Percentiles rank a stretch among this genome's conserved stretches.
phyloP scores from a whole-genome alignment of 2,888 invertebrate genomes.

The Pterostichus niger region DNA sequence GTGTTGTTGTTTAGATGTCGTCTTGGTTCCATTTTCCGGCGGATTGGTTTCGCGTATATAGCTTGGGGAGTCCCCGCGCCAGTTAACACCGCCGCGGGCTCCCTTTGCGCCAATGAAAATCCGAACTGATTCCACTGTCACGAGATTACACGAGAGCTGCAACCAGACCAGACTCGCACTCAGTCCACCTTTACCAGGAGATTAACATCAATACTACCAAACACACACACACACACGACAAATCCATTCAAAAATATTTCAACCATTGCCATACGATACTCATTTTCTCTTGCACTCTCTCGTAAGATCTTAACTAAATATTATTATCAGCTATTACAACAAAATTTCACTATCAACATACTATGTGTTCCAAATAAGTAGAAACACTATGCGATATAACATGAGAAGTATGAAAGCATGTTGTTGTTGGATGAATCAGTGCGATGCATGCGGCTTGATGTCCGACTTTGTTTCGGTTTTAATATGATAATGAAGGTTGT shows the following conservation, averaged over 20 bases:
- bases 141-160: slow-evolving; percentile 37
- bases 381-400: too few species aligned
- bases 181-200: slow-evolving; percentile 1
- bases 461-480: slow-evolving; percentile 20
- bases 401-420: too few species aligned
- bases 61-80: slow-evolving; percentile 67
- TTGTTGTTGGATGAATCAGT: not conserved
- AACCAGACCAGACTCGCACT: not conserved
- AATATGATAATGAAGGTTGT: slow-evolving; percentile 58
- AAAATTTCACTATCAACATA: too few species aligned
- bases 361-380: too few species aligned
- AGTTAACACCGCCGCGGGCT: slow-evolving; percentile 64
- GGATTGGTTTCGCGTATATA: slow-evolving; percentile 68
- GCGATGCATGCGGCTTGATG: not conserved
- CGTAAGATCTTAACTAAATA: too few species aligned
- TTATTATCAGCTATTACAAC: too few species aligned
- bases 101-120: slow-evolving; percentile 65
- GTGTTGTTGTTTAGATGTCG: slow-evolving; percentile 57
- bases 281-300: too few species aligned
- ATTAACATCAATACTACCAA: too few species aligned
- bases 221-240: too few species aligned
- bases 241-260: too few species aligned
- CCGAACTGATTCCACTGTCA: slow-evolving; percentile 60
- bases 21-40: slow-evolving; percentile 67
- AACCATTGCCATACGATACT: too few species aligned